Evolutionary conservation across 2,113 vertebrate genomes (phyloP).

Genomic region (Ammodramus savannarum): DNA sequence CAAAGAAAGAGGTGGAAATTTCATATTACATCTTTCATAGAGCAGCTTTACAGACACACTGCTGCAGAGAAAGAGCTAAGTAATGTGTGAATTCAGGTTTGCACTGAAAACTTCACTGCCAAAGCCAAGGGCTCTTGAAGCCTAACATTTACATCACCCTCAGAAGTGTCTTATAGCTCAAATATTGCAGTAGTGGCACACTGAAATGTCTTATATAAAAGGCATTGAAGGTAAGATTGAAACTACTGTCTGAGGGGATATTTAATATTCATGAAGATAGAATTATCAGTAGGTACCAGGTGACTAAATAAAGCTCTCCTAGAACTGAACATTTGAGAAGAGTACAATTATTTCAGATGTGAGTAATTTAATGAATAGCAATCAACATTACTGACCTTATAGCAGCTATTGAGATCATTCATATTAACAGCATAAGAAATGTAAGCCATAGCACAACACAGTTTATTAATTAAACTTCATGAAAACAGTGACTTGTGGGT

Average conservation of each 20-base stretch:
- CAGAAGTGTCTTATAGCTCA: background rate
- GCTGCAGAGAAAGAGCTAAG: background rate
- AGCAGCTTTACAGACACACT: background rate
- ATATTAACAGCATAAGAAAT: background rate
- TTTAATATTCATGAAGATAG: background rate
- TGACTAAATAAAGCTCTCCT: background rate
- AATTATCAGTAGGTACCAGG: background rate
- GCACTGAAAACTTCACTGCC: background rate
- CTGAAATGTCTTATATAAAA: background rate
- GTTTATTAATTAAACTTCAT: background rate
- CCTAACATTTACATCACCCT: background rate
- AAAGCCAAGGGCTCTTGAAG: background rate
- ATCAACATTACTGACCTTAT: background rate
- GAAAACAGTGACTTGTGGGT: background rate
- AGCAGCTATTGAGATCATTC: background rate
- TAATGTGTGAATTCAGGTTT: background rate
- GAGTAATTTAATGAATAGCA: background rate
- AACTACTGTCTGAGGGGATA: background rate
- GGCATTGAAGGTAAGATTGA: background rate
- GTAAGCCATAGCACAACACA: background rate
- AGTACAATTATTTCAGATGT: background rate
- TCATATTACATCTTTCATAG: background rate
- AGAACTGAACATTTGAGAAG: background rate
- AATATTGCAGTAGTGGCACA: background rate
- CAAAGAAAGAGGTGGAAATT: background rate